A percentile compares a stretch with the other conserved stretches of the same genome.
phyloP scores from a whole-genome alignment of 2,888 invertebrate genomes.

The Folsomia manolachei region DNA sequence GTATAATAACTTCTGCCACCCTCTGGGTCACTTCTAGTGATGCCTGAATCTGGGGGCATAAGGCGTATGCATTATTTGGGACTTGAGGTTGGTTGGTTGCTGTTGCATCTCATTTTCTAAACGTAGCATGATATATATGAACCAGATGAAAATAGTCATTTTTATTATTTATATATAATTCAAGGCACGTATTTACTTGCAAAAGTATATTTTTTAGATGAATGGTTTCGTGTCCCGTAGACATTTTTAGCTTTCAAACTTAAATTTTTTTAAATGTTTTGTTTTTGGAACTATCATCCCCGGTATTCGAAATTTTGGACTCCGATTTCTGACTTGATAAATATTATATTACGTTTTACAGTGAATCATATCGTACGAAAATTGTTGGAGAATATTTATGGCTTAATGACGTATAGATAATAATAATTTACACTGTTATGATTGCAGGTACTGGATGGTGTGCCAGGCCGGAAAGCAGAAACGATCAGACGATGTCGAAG shows the following conservation, averaged over 20 bases:
- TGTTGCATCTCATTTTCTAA: no score
- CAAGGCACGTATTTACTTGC: no score
- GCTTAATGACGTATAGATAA: neutral
- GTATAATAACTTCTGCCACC: no score
- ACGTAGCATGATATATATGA: no score
- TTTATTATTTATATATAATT: no score
- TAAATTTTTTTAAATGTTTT: slow-evolving; percentile 12
- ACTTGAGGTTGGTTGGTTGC: neutral
- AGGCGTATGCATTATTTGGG: neutral
- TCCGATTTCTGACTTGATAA: neutral
- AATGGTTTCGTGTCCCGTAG: neutral
- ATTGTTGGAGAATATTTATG: neutral
- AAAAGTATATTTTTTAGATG: no score
- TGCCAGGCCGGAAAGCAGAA: neutral
- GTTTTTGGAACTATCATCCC: slow-evolving; percentile 10
- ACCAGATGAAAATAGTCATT: no score
- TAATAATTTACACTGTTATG: slow-evolving; percentile 16
- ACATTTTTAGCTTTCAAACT: neutral
- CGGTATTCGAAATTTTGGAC: neutral
- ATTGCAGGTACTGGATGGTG: neutral
- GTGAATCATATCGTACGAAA: no score
- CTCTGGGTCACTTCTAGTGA: no score
- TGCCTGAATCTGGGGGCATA: neutral
- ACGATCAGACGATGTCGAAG: neutral
- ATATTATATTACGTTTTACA: no score